phyloP scores from a whole-genome alignment of 2,888 invertebrate genomes.

The Phragmatobia fuliginosa region DNA sequence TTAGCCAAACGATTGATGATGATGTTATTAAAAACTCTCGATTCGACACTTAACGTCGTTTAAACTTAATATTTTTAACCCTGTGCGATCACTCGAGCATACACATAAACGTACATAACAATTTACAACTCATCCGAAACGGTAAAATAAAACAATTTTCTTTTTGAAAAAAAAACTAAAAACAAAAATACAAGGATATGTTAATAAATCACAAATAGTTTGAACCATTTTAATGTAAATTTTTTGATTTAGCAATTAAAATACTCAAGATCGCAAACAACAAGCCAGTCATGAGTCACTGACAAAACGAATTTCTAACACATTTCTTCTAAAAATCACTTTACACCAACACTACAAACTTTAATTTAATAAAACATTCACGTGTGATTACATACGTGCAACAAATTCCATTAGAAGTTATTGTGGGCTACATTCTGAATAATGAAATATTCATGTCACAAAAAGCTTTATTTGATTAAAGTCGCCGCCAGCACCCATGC shows the following conservation, averaged over 20 bases:
- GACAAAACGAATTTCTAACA: too few relatives aligned
- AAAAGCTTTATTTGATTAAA: slow-evolving; percentile 44
- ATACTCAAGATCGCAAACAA: not conserved
- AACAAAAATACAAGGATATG: too few relatives aligned
- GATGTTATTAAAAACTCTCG: not conserved
- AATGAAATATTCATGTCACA: slow-evolving; percentile 49
- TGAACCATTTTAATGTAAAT: too few relatives aligned
- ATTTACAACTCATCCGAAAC: too few relatives aligned
- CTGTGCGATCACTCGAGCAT: too few relatives aligned
- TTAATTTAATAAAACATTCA: slow-evolving; percentile 28
- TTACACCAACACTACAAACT: not conserved
- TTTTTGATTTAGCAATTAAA: not conserved
- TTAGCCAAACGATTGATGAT: not conserved
- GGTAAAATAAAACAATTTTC: too few relatives aligned
- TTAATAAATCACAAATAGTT: too few relatives aligned
- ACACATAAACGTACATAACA: too few relatives aligned
- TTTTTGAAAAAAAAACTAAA: too few relatives aligned
- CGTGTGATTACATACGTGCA: slow-evolving; percentile 34
- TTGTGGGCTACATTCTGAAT: slow-evolving; percentile 40
- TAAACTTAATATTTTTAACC: too few relatives aligned
- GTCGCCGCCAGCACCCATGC: slow-evolving; percentile 18
- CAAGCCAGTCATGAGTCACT: not conserved
- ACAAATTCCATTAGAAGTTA: slow-evolving; percentile 37
- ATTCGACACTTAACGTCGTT: too few relatives aligned
- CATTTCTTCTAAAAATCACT: not conserved